These are phyloP conservation scores for Sericinus montela DNA, from an alignment of 2,888 invertebrate species.

Conservation along the genomic window DNA sequence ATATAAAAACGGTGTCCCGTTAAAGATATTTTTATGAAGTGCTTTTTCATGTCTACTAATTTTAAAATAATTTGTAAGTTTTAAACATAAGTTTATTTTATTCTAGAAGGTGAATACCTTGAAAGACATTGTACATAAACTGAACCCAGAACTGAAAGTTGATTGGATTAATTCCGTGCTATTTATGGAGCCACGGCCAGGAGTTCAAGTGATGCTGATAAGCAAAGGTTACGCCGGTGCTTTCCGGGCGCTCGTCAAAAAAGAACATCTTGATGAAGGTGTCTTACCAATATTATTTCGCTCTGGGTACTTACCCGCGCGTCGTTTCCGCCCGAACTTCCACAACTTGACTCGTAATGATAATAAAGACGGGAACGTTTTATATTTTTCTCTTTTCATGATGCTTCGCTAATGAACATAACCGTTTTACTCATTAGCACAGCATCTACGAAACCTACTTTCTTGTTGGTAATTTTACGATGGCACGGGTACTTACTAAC, in stretches of 20 bases:
- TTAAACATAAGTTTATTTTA: not conserved
- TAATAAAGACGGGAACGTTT: constrained; percentile 64
- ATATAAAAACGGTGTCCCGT: too few relatives aligned
- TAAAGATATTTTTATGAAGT: too few relatives aligned
- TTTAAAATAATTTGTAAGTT: too few relatives aligned
- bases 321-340: constrained; percentile 71
- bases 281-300: constrained; percentile 35
- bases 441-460: constrained; percentile 1
- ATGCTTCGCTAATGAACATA: constrained; percentile 56
- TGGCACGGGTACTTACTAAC: not conserved
- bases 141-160: constrained; percentile 35
- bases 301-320: constrained; percentile 38
- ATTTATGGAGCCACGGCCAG: constrained; percentile 57
- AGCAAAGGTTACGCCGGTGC: constrained; percentile 48
- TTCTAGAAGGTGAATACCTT: constrained; percentile 45
- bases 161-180: constrained; percentile 53
- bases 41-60: too few relatives aligned
- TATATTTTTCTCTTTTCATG: constrained; percentile 48
- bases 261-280: constrained; percentile 37
- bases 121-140: constrained; percentile 38
- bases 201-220: constrained; percentile 47
- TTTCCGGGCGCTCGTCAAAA: constrained; percentile 51
- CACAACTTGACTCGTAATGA: constrained; percentile 65
- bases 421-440: constrained; percentile 41
- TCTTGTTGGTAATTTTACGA: not conserved